A percentile compares a stretch with the other conserved stretches of the same genome.
Conservation (phyloP, 1,140 invertebrate species). For the Ridgeia piscesae region DNA sequence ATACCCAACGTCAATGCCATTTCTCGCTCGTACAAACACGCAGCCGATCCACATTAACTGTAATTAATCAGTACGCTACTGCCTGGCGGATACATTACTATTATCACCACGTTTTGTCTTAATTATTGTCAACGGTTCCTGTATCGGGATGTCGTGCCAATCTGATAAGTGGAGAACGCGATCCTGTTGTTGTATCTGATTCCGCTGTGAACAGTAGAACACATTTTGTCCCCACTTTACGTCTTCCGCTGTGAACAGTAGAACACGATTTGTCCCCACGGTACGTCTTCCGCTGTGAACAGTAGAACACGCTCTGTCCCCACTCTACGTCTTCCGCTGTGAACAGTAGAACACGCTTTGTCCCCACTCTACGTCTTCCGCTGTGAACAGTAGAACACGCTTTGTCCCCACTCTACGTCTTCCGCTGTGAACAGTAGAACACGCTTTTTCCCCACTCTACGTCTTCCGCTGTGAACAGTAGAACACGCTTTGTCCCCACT, state of each 20-base stretch:
- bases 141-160: background rate
- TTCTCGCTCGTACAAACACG: no score
- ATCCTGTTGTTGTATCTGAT: background rate
- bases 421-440: no score
- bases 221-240: background rate
- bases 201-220: background rate
- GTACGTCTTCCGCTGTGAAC: background rate
- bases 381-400: no score
- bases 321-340: background rate
- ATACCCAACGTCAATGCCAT: no score
- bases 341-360: no score
- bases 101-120: background rate
- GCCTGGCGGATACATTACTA: background rate
- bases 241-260: no score
- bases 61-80: background rate
- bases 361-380: background rate
- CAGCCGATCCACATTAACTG: no score
- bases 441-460: no score
- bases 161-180: background rate
- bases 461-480: background rate
- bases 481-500: no score
- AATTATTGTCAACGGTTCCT: background rate
- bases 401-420: background rate
- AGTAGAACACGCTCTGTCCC: no score
- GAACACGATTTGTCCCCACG: no score